These are phyloP conservation scores for Laothoe populi DNA, from an alignment of 2,888 invertebrate species.

Conservation along the genomic window DNA sequence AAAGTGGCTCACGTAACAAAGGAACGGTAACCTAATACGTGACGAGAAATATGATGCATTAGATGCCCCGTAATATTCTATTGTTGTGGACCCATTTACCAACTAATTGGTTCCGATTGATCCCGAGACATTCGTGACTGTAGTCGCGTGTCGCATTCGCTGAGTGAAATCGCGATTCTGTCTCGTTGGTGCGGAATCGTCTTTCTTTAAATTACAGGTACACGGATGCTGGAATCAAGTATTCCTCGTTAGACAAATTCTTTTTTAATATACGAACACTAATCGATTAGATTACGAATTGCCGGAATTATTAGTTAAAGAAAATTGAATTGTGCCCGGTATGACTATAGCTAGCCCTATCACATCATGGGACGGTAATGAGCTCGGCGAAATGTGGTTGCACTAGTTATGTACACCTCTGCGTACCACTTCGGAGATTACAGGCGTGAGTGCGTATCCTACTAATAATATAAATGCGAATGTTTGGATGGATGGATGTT, in stretches of 20 bases:
- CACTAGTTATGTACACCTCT: no score
- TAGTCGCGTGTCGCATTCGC: constrained; percentile 46
- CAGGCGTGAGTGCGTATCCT: no score
- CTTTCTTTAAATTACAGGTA: background rate
- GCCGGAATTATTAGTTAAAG: background rate
- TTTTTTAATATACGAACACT: background rate
- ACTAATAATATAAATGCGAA: no score
- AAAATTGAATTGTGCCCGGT: no score
- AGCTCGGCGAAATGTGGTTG: no score
- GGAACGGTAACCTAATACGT: constrained; percentile 82
- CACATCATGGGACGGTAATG: no score
- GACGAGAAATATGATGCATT: constrained; percentile 79
- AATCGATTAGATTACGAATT: background rate
- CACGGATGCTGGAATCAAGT: background rate
- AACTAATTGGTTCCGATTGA: constrained; percentile 71
- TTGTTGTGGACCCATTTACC: constrained; percentile 70
- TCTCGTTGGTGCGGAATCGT: constrained; percentile 39
- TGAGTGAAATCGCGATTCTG: constrained; percentile 63
- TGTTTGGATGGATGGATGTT: no score
- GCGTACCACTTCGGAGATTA: no score
- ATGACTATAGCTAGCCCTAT: no score
- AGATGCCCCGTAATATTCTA: constrained; percentile 68
- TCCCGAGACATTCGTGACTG: constrained; percentile 59
- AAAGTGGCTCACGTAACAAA: constrained; percentile 83
- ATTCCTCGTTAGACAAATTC: background rate